phyloP scores from a whole-genome alignment of 1,140 invertebrate species.

The Scaptomyza pallida region DNA sequence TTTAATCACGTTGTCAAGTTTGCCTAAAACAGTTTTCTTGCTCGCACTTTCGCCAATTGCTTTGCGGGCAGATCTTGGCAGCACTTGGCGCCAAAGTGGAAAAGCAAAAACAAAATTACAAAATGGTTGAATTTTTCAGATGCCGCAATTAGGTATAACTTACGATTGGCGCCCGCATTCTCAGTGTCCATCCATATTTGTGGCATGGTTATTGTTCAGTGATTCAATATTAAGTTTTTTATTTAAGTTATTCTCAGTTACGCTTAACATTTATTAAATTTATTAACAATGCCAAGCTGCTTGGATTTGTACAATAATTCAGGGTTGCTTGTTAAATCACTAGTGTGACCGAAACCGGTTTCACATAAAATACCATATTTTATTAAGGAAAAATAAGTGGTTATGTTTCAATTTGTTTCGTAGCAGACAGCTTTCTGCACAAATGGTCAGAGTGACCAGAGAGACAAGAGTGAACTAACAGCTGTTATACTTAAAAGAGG shows the following conservation, averaged over 20 bases:
- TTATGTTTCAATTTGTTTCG: background rate
- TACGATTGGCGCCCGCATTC: slow-evolving; percentile 24
- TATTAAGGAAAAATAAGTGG: no score
- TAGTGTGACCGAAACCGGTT: background rate
- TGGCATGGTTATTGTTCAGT: slow-evolving; percentile 7
- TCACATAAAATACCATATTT: no score
- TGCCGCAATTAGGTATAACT: background rate
- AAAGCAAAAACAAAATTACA: background rate
- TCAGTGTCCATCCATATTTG: slow-evolving; percentile 37
- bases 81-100: slow-evolving; percentile 22
- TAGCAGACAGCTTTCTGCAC: slow-evolving; percentile 4
- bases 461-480: background rate
- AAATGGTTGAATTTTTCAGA: background rate
- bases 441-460: background rate
- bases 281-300: slow-evolving; percentile 6
- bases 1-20: slow-evolving; percentile 29
- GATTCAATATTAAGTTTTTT: background rate
- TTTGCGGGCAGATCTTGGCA: slow-evolving; percentile 21
- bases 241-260: no score
- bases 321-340: background rate
- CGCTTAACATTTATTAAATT: background rate
- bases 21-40: slow-evolving; percentile 28
- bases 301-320: background rate
- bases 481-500: slow-evolving; percentile 14
- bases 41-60: background rate